Base-by-base conservation (phyloP, 2,797 vertebrate species). In the Pipistrellus pipistrellus region DNA sequence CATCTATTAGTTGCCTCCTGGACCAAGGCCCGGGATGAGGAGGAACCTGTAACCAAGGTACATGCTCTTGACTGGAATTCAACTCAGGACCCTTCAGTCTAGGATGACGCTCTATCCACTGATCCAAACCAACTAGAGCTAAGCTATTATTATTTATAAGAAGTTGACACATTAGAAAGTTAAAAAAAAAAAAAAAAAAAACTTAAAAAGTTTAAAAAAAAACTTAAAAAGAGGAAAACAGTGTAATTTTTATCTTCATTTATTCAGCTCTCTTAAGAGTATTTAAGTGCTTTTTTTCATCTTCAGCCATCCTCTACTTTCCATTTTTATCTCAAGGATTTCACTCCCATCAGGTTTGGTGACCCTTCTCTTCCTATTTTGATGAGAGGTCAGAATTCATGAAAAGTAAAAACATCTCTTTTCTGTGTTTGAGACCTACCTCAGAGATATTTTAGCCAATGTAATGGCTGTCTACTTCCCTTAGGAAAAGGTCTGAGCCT, bases 401-500 rank as follows among this genome's bases (percentile, higher is more conserved):
- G 51, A 95, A 92, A 86, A 94, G 82, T 78, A n/a, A 91, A 91
- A 85, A 75, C 1, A 83, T 66, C 38, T 75, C 10, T 87, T 69
- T 80, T 87, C 25, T 66, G 1, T 73, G 27, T 94, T 83, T 77
- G 21, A 51, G 69, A 18, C 14, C 41, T 68, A 62, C n/a, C 41
- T 95, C 59, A 88, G 87, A 77, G 20, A 80, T 90, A 89, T 85
- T 84, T 92, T 76, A 66, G 30, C 77, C 13, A 57, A 38, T 78
- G 15, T 27, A 66, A 88, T 83, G 21, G 12, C 69, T 94, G 5
- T 83, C 75, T 83, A 5, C 57, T 51, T 78, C 27, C 68, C 83
- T 83, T 20, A 93, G 13, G 20, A 20, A 51, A 38, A 73, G 46
- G 89, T 93, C 12, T 78, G 44, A 94, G 21, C n/a, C 48, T 89